Conservation (phyloP, 2,113 vertebrate species). For the Coturnix japonica region DNA sequence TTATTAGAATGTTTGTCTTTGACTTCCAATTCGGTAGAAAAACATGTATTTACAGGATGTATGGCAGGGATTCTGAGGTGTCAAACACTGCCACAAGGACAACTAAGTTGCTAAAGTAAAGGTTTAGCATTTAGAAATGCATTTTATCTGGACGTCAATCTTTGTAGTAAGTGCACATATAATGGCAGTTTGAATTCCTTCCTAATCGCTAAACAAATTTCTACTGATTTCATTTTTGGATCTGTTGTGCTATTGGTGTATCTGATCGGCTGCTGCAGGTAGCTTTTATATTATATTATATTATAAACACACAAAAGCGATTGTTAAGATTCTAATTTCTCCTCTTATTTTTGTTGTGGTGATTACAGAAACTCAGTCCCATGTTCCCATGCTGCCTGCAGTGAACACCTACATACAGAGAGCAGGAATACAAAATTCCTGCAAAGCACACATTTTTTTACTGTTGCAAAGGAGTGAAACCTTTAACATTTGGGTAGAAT, state of each 20-base stretch:
- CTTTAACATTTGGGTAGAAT: neutral
- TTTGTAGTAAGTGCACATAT: neutral
- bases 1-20: neutral
- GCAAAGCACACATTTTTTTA: neutral
- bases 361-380: neutral
- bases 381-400: neutral
- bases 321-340: neutral
- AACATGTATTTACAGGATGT: neutral
- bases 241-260: neutral
- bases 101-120: neutral
- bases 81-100: too few species aligned
- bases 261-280: neutral
- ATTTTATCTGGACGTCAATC: neutral
- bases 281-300: neutral
- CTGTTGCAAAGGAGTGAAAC: neutral
- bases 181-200: neutral
- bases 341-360: neutral
- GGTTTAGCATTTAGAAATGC: neutral
- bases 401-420: fast-evolving
- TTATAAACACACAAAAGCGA: neutral
- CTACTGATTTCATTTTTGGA: neutral
- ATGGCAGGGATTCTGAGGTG: neutral
- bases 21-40: neutral
- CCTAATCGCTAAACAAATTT: neutral
- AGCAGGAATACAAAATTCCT: neutral